Conservation (phyloP, 2,113 vertebrate species). For the Pholis gunnellus region DNA sequence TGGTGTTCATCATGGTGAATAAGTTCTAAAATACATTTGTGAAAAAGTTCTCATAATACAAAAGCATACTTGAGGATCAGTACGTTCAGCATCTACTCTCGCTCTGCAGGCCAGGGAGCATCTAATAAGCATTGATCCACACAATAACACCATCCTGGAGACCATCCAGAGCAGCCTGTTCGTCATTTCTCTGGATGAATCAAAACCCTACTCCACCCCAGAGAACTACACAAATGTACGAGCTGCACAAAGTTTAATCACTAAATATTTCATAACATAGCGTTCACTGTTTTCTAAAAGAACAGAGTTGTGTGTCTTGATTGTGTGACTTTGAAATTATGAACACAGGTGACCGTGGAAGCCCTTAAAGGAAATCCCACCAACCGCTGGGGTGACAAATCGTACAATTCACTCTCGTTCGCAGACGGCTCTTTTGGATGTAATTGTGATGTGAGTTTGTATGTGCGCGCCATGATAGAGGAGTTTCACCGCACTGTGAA, state of each 20-base stretch:
- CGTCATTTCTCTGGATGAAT: slow-evolving; percentile 87
- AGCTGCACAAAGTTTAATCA: not conserved
- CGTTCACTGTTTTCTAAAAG: not conserved
- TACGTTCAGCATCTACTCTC: not conserved
- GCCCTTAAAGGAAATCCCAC: slow-evolving; percentile 87
- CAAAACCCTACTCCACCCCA: slow-evolving; percentile 86
- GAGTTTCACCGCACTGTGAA: not conserved
- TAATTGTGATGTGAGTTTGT: slow-evolving; percentile 91
- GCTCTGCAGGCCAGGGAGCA: slow-evolving; percentile 88
- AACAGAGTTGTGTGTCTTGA: slow-evolving; percentile 5
- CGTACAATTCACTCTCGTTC: slow-evolving; percentile 89
- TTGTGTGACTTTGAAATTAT: slow-evolving; percentile 22
- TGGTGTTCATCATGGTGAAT: not conserved
- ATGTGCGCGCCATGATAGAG: not conserved
- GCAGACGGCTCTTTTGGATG: slow-evolving; percentile 89
- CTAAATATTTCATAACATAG: not conserved
- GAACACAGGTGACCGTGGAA: slow-evolving; percentile 81
- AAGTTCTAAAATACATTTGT: not conserved
- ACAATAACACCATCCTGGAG: slow-evolving; percentile 90
- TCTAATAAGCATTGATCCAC: slow-evolving; percentile 90
- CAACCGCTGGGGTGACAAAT: slow-evolving; percentile 97
- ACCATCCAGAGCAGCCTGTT: slow-evolving; percentile 93
- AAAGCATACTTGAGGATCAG: not conserved
- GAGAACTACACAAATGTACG: slow-evolving; percentile 90
- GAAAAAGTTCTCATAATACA: slow-evolving; percentile 11